Base-by-base conservation (phyloP, 37 sponge, comb jelly and placozoan species). In the Spongilla lacustris region DNA sequence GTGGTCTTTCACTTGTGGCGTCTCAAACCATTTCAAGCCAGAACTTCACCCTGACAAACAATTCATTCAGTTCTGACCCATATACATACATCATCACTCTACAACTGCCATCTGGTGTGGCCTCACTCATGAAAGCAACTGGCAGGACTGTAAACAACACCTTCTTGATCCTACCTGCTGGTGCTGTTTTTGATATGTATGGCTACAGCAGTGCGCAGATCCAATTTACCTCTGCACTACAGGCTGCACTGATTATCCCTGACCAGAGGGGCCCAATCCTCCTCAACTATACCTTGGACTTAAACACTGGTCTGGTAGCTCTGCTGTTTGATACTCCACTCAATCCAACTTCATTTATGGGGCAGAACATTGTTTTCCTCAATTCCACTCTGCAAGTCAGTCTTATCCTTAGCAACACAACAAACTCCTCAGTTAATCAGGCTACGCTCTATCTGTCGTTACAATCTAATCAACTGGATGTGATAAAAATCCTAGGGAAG, bases 281-380 rank as follows among this genome's bases (percentile, higher is more conserved):
- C 0, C 46, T 71, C 17, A 88, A 82, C 74, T 97, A 83, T 69
- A 87, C 88, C 14, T 80, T 97, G 67, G 95, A 97, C 73, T 80
- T 94, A 0, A 78, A 97, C 85, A 68, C 74, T 27, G 95, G 97
- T 36, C 25, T 30, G 26, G 49, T 91, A 31, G 10, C 36, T 6
- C 71, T 86, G 28, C 69, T 88, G 0, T 84, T 83, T 82, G 76
- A 32, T 34, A 94, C 94, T 78, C 41, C 79, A 0, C 79, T 94
- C 1, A 49, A 21, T 76, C 71, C 81, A 17, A 14, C 4, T 58
- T 58, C 58, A 58, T 58, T 58, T 58, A 17, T 58, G 58, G 58
- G 58, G 11, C 58, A 17, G 1, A 6, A 17, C 11, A 1, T 14
- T 58, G 58, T 17, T 58, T 58, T 58, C 58, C 58, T 58, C 12